phyloP scores from a whole-genome alignment of 2,797 vertebrate species.

The Mormyrops attenuatus region DNA sequence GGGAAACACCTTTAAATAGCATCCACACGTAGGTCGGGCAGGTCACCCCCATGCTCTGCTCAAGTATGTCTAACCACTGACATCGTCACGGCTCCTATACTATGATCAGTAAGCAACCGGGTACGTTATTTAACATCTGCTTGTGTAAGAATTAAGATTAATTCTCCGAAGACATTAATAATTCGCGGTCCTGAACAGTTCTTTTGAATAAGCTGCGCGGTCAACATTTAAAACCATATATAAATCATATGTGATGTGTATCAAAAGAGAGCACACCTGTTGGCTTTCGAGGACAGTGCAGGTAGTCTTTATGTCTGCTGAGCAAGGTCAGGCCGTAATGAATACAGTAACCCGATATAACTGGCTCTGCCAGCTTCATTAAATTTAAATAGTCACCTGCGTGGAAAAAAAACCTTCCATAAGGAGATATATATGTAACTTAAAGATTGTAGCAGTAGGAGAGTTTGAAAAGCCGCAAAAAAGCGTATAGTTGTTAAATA shows the following conservation, averaged over 20 bases:
- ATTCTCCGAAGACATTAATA: neutral
- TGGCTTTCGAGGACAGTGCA: slow-evolving; percentile 35
- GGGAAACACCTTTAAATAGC: neutral
- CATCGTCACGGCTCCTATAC: neutral
- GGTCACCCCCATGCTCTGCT: neutral
- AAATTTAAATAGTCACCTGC: slow-evolving; percentile 62
- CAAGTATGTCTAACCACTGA: neutral
- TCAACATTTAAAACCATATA: neutral
- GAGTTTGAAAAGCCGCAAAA: neutral
- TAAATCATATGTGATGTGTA: neutral
- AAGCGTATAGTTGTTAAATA: slow-evolving; percentile 6
- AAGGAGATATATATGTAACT: slow-evolving; percentile 7
- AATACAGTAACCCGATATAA: slow-evolving; percentile 64
- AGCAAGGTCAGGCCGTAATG: slow-evolving; percentile 51
- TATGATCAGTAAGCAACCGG: neutral
- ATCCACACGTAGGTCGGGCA: neutral
- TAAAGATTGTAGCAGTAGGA: neutral
- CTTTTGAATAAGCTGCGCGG: neutral
- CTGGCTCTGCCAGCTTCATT: slow-evolving; percentile 56
- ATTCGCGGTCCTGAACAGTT: neutral
- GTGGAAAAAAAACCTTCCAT: slow-evolving; percentile 36
- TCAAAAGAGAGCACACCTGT: slow-evolving; percentile 1
- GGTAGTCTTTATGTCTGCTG: slow-evolving; percentile 11
- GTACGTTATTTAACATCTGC: neutral
- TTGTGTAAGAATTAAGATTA: neutral